phyloP scores from a whole-genome alignment of 2,113 vertebrate genomes.

The Mormyrus lacerda region DNA sequence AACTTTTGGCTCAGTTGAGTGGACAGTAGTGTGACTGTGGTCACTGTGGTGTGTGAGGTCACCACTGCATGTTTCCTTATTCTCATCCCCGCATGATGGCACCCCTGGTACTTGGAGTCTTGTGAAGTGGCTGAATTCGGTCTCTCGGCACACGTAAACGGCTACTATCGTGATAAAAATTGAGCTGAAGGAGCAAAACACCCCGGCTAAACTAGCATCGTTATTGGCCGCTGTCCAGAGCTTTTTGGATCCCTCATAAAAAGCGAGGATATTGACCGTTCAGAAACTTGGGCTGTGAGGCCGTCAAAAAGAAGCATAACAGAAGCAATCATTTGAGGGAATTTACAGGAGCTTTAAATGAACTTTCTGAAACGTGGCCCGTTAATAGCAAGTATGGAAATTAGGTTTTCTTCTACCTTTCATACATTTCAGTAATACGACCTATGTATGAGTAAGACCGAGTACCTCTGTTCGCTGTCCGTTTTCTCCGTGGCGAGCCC shows the following conservation, averaged over 20 bases:
- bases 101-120: neutral
- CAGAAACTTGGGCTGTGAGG: slow-evolving; percentile 38
- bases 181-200: slow-evolving; percentile 42
- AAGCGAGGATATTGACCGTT: slow-evolving; percentile 50
- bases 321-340: slow-evolving; percentile 55
- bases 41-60: no score
- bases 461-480: slow-evolving; percentile 49
- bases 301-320: slow-evolving; percentile 50
- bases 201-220: slow-evolving; percentile 46
- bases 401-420: slow-evolving; percentile 50
- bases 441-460: slow-evolving; percentile 55
- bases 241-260: slow-evolving; percentile 51
- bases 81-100: neutral
- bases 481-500: slow-evolving; percentile 33
- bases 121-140: slow-evolving; percentile 25
- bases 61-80: neutral
- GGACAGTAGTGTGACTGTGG: neutral
- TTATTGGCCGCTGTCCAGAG: slow-evolving; percentile 59
- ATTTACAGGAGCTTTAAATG: slow-evolving; percentile 53
- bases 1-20: neutral
- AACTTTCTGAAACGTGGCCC: slow-evolving; percentile 51
- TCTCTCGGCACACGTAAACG: slow-evolving; percentile 48
- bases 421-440: slow-evolving; percentile 50
- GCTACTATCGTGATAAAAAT: slow-evolving; percentile 51
- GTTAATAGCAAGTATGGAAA: slow-evolving; percentile 66